phyloP scores from a whole-genome alignment of 2,888 invertebrate species.

The Drosophila subquinaria region DNA sequence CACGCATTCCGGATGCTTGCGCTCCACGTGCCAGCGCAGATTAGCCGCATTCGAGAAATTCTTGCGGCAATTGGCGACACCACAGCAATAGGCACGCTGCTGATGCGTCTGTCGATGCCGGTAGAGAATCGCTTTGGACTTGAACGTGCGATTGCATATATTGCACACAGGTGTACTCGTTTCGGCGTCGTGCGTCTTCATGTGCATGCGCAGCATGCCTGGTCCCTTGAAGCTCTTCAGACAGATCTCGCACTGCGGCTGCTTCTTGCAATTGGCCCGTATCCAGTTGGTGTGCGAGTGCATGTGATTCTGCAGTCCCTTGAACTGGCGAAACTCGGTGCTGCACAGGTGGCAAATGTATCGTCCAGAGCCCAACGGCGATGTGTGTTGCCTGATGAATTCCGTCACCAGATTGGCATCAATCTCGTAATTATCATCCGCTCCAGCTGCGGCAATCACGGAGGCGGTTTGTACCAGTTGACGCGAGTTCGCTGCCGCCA shows the following conservation, averaged over 20 bases:
- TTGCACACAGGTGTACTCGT: conserved; percentile 88
- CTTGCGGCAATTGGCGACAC: conserved; percentile 85
- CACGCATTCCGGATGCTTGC: conserved; percentile 81
- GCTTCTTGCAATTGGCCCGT: conserved; percentile 88
- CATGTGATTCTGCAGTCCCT: conserved; percentile 89
- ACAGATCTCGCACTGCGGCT: conserved; percentile 88
- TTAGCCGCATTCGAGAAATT: conserved; percentile 83
- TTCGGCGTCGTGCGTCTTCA: conserved; percentile 88
- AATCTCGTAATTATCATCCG: conserved; percentile 83
- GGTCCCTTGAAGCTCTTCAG: conserved; percentile 89
- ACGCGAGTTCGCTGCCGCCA: conserved; percentile 72
- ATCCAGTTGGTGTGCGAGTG: conserved; percentile 89
- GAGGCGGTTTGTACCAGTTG: conserved; percentile 82
- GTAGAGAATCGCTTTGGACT: conserved; percentile 88
- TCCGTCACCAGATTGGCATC: conserved; percentile 84
- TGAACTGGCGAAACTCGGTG: conserved; percentile 88
- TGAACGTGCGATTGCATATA: conserved; percentile 88
- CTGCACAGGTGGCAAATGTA: conserved; percentile 89
- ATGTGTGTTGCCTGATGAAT: conserved; percentile 86
- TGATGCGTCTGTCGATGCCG: conserved; percentile 89
- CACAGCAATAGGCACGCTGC: conserved; percentile 85
- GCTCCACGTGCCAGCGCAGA: conserved; percentile 83
- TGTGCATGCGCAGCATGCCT: conserved; percentile 89
- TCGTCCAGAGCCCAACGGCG: conserved; percentile 87
- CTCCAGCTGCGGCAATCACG: conserved; percentile 80